phyloP scores from a whole-genome alignment of 2,797 vertebrate genomes.

The Chromis chromis region DNA sequence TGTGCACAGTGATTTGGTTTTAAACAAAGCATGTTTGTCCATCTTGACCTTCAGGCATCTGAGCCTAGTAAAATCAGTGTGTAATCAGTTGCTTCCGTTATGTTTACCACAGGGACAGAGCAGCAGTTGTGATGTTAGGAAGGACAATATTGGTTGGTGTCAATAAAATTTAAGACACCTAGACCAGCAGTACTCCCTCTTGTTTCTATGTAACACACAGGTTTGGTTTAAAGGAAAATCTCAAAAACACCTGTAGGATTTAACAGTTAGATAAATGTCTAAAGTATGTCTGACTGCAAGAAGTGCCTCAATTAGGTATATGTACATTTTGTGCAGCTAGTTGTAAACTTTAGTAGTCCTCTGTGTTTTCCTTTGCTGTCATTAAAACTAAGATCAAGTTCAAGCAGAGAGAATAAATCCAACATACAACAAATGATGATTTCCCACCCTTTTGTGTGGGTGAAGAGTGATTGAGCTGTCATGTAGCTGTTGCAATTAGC shows the following conservation, averaged over 20 bases:
- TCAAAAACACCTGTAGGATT: conserved; percentile 27
- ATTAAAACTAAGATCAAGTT: neutral
- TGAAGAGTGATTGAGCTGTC: conserved; percentile 36
- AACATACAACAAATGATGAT: conserved; percentile 17
- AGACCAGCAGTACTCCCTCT: neutral
- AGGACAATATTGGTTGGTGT: conserved; percentile 43
- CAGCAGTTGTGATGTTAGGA: conserved; percentile 36
- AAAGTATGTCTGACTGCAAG: neutral
- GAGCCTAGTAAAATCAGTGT: conserved; percentile 56
- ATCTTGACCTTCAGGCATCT: conserved; percentile 36
- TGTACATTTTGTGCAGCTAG: neutral
- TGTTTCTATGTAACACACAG: neutral
- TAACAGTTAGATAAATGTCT: neutral
- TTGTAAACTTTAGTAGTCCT: neutral
- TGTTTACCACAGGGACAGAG: conserved; percentile 62
- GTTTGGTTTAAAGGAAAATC: conserved; percentile 1
- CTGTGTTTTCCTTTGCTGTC: neutral
- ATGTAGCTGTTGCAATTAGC: conserved; percentile 48
- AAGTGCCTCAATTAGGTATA: neutral
- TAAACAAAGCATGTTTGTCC: conserved; percentile 30
- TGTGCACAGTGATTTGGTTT: conserved; percentile 25
- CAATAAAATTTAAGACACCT: conserved; percentile 36
- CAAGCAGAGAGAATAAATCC: conserved; percentile 23
- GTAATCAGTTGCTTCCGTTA: conserved; percentile 65
- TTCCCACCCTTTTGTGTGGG: conserved; percentile 53